phyloP scores from a whole-genome alignment of 2,797 vertebrate genomes.

The Todus mexicanus region DNA sequence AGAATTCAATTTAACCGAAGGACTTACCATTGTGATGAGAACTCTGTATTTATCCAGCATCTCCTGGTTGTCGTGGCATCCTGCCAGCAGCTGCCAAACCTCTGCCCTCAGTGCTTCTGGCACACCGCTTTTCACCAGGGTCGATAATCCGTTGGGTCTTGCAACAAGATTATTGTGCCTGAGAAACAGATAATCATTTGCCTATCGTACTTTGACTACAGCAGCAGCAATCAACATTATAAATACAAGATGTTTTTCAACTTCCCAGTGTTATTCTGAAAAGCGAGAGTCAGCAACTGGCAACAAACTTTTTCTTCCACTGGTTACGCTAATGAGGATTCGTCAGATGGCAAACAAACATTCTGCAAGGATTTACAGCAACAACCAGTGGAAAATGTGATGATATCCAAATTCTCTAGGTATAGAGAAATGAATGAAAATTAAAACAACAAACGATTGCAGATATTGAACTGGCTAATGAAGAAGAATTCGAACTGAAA shows the following conservation, averaged over 20 bases:
- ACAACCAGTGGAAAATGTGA: neutral
- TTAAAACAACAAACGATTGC: neutral
- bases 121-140: constrained; percentile 89
- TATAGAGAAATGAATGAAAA: neutral
- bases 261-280: neutral
- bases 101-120: constrained; percentile 96
- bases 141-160: constrained; percentile 87
- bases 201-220: neutral
- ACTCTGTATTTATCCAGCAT: constrained; percentile 92
- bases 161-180: constrained; percentile 91
- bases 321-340: neutral
- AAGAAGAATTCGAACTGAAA: neutral
- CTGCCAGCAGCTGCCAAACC: constrained; percentile 95
- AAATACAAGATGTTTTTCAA: neutral
- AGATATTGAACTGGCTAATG: neutral
- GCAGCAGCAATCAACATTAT: neutral
- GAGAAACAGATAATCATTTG: neutral
- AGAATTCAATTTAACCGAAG: neutral
- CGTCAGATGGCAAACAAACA: neutral
- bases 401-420: neutral
- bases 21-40: constrained; percentile 94
- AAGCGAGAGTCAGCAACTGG: neutral
- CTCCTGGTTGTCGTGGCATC: constrained; percentile 90
- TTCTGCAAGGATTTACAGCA: neutral
- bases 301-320: neutral